phyloP scores from a whole-genome alignment of 2,888 invertebrate genomes.

The Nomada lathburiana region DNA sequence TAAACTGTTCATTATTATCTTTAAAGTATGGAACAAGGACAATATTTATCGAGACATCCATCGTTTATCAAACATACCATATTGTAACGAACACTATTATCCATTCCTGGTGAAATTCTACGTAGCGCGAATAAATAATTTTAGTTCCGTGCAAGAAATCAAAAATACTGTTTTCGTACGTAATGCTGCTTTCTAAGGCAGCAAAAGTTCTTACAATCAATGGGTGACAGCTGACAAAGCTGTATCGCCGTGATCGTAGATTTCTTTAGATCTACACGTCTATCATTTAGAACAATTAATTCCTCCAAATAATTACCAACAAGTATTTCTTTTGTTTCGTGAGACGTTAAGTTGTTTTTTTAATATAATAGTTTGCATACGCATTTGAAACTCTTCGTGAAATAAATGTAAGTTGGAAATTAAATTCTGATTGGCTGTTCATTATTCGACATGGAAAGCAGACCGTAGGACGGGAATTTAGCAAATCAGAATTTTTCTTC shows the following conservation, averaged over 20 bases:
- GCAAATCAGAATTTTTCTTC: conserved; percentile 42
- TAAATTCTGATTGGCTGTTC: conserved; percentile 44
- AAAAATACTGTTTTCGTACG: conserved; percentile 55
- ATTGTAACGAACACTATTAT: conserved; percentile 71
- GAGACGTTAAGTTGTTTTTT: not conserved
- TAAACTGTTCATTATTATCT: conserved; percentile 41
- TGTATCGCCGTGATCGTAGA: conserved; percentile 66
- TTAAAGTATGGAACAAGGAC: conserved; percentile 23
- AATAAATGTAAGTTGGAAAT: not conserved
- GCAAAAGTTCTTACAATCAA: conserved; percentile 76
- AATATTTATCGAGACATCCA: conserved; percentile 32
- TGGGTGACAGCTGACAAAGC: conserved; percentile 80
- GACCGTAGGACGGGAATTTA: conserved; percentile 58
- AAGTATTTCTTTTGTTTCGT: not conserved
- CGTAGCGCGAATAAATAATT: conserved; percentile 37
- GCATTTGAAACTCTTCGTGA: not conserved
- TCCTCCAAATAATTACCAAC: not conserved
- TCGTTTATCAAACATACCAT: conserved; percentile 70
- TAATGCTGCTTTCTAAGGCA: conserved; percentile 63
- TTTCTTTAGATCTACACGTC: conserved; percentile 62
- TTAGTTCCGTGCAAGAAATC: conserved; percentile 25
- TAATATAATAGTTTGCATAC: not conserved
- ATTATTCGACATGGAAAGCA: conserved; percentile 18
- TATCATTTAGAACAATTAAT: conserved; percentile 15
- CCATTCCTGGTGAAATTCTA: conserved; percentile 62